phyloP scores from a whole-genome alignment of 92 coral and sea anemone genomes.

The Epizoanthus stellaris region DNA sequence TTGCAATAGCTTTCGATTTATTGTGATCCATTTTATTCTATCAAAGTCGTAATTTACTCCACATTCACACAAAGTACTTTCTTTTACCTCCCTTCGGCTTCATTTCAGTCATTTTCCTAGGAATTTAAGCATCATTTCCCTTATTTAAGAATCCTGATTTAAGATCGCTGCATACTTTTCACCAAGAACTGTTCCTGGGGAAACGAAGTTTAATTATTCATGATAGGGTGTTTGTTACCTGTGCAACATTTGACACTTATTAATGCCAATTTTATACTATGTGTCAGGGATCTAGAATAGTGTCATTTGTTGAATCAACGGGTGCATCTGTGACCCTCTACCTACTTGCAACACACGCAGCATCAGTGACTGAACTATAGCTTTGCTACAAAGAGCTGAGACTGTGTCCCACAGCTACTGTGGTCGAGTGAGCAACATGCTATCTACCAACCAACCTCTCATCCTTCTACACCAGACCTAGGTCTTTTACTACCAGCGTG shows the following conservation, averaged over 20 bases:
- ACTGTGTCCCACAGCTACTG: constrained; percentile 74
- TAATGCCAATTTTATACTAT: constrained; percentile 73
- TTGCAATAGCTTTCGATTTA: no score
- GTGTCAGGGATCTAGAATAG: constrained; percentile 70
- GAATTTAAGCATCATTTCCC: no score
- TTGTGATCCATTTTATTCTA: no score
- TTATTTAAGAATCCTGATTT: no score
- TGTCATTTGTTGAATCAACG: constrained; percentile 86
- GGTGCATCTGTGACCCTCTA: constrained; percentile 64
- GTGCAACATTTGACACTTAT: constrained; percentile 34
- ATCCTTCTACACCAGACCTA: constrained; percentile 67
- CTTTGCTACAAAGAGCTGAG: constrained; percentile 70
- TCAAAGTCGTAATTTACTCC: no score
- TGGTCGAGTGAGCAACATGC: constrained; percentile 68
- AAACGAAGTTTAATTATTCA: constrained; percentile 3
- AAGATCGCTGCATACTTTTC: not conserved
- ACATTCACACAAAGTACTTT: no score
- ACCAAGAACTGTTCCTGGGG: not conserved
- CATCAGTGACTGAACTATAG: constrained; percentile 76
- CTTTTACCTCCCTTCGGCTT: no score
- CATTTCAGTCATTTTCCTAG: no score
- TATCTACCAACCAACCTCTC: constrained; percentile 67
- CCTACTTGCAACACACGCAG: constrained; percentile 82
- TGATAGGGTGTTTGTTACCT: not conserved
- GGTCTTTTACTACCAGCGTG: constrained; percentile 81